Evolutionary conservation across 2,888 invertebrate species (phyloP).

Genomic region (Pegoplata infirma): DNA sequence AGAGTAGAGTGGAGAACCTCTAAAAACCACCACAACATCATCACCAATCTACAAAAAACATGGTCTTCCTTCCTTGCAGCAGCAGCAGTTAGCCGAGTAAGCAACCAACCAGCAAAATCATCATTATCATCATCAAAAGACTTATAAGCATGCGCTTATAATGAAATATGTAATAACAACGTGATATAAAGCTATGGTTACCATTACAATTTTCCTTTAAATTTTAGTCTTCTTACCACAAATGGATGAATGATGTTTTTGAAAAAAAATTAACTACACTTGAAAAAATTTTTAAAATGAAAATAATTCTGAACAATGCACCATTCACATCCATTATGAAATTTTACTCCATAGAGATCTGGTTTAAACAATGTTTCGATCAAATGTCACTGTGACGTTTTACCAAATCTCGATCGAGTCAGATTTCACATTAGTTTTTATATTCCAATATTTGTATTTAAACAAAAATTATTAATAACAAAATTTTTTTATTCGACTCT

Average conservation of each 20-base stretch:
- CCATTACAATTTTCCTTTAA: conserved; percentile 45
- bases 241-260: background rate
- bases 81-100: conserved; percentile 13
- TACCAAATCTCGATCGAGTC: too few relatives aligned
- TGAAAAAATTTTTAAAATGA: too few relatives aligned
- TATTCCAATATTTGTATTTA: too few relatives aligned
- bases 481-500: too few relatives aligned
- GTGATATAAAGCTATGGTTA: conserved; percentile 41
- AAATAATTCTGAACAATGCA: too few relatives aligned
- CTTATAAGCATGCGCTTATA: conserved; percentile 41
- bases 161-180: conserved; percentile 46
- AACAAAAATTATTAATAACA: too few relatives aligned
- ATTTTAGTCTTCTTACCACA: background rate
- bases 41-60: conserved; percentile 50
- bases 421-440: too few relatives aligned
- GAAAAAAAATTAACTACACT: background rate
- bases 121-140: conserved; percentile 9
- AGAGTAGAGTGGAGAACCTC: too few relatives aligned
- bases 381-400: too few relatives aligned
- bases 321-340: too few relatives aligned
- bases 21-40: conserved; percentile 41
- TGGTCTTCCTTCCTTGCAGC: conserved; percentile 6
- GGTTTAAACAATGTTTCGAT: too few relatives aligned
- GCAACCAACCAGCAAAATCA: conserved; percentile 34
- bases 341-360: too few relatives aligned